Evolutionary conservation across 2,113 vertebrate species (phyloP), one percentile per base, ranked within the genome.

Genomic region (Sigmodon hispidus): DNA sequence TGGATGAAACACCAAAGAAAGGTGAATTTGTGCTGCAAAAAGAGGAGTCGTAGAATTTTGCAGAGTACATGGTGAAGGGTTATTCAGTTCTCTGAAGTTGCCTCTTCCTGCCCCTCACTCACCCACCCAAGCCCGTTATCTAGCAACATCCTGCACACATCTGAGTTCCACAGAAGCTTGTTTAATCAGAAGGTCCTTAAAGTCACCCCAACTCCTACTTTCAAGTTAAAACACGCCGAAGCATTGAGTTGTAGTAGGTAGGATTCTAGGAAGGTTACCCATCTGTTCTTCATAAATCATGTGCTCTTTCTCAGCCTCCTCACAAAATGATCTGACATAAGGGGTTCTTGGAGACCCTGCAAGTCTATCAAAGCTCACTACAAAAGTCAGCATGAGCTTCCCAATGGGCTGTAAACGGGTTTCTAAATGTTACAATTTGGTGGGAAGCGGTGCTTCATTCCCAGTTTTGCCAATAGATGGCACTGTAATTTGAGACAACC

Each of bases 1-100:
- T 97, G 97, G 97, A 98, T 89, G 80, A 97, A 81, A 79, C 95
- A 96, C 61, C 36, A 55, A 90, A 96, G 88, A 91, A 96, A 97
- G 96, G 98, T 98, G 63, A 97, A 87, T 94, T 55, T 36, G 26
- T 90, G 57, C 91, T 94, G n/a, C 3, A 81, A 90, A 72, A 87
- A 36, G 67, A 93, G 77, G 57, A 85, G 34, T 84, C 55, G 52
- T 45, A 95, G 73, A 75, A 93, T 90, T 26, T 87, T 48, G 55
- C n/a, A 80, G 80, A 48, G 11, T 69, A 90, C 88, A 86, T 67
- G 45, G 80, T 24, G 21, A 59, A 92, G 73, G 80, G 81, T 87
- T 75, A 65, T 36, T 36, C 40, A 36, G 36, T 61, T 88, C 87
- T 95, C 40, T 86, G 77, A 94, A 86, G 31, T 7, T 19, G 4